phyloP scores from a whole-genome alignment of 2,797 vertebrate species.

The Peromyscus melanophrys region DNA sequence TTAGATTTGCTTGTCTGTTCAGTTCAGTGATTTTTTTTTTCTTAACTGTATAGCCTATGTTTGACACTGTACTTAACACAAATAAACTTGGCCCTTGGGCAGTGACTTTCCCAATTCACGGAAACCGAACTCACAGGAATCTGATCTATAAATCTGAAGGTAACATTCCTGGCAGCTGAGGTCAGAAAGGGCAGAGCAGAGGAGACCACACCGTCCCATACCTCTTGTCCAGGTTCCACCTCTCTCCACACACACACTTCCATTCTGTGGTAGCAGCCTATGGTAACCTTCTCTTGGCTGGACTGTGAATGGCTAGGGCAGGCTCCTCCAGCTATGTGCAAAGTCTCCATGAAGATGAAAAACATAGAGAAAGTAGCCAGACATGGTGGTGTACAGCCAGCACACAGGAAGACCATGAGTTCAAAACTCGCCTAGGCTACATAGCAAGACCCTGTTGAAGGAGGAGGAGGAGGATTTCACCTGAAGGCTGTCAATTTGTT shows the following conservation, averaged over 20 bases:
- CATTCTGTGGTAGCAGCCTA: not conserved
- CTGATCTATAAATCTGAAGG: not conserved
- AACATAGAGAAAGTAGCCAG: not conserved
- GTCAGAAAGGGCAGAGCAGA: not conserved
- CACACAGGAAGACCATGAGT: not conserved
- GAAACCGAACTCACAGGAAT: constrained; percentile 25
- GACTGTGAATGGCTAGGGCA: not conserved
- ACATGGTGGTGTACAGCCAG: not conserved
- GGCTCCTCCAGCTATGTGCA: not conserved
- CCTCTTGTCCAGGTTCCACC: not conserved
- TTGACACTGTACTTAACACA: not conserved
- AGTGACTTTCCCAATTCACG: not conserved
- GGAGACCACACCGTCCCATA: not conserved
- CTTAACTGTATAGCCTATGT: not conserved
- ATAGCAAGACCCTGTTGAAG: not conserved
- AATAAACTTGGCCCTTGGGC: not conserved
- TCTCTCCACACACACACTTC: not conserved
- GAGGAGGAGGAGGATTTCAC: not conserved
- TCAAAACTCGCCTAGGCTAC: not conserved
- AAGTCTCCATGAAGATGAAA: not conserved
- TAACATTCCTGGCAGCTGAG: not conserved
- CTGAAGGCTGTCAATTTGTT: not conserved
- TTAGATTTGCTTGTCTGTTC: not conserved
- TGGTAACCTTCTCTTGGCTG: not conserved
- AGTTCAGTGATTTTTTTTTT: not conserved